Conservation (phyloP, 2,113 vertebrate genomes). For the Syrmaticus mikado region DNA sequence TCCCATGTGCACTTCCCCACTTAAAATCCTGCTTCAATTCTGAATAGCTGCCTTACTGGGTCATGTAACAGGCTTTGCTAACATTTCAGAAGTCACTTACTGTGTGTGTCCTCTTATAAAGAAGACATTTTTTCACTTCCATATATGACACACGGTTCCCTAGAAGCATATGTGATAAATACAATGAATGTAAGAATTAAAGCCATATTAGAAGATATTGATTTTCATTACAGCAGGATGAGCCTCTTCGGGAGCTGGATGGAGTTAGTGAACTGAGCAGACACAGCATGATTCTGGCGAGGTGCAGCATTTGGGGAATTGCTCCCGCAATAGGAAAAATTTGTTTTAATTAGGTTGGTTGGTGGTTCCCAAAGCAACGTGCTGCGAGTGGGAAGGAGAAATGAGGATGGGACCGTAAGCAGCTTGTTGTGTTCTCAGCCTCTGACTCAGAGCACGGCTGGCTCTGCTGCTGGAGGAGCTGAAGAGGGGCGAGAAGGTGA, state of each 20-base stretch:
- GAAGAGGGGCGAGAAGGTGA: not conserved
- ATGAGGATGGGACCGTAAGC: slow-evolving; percentile 37
- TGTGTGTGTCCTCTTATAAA: not conserved
- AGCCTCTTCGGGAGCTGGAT: slow-evolving; percentile 38
- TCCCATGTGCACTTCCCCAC: not conserved
- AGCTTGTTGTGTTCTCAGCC: slow-evolving; percentile 39
- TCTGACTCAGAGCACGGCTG: slow-evolving; percentile 2
- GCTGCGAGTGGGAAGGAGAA: slow-evolving; percentile 52
- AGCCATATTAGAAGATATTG: slow-evolving; percentile 19
- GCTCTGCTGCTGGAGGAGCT: not conserved
- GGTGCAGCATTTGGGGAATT: slow-evolving; percentile 54
- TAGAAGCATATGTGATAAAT: slow-evolving; percentile 8
- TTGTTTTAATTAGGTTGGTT: slow-evolving; percentile 75
- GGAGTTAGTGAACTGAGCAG: slow-evolving; percentile 34
- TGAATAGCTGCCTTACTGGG: not conserved
- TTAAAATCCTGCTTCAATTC: not conserved
- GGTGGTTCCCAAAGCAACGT: slow-evolving; percentile 72
- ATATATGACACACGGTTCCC: not conserved
- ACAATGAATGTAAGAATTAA: slow-evolving; percentile 45
- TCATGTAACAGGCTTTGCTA: not conserved
- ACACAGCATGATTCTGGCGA: slow-evolving; percentile 47
- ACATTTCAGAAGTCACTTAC: not conserved
- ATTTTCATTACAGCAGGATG: slow-evolving; percentile 49
- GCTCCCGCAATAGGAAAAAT: slow-evolving; percentile 67
- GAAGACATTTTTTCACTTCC: not conserved